Evolutionary conservation across 2,888 invertebrate genomes (phyloP).

Genomic region (Glaucopsyche alexis): DNA sequence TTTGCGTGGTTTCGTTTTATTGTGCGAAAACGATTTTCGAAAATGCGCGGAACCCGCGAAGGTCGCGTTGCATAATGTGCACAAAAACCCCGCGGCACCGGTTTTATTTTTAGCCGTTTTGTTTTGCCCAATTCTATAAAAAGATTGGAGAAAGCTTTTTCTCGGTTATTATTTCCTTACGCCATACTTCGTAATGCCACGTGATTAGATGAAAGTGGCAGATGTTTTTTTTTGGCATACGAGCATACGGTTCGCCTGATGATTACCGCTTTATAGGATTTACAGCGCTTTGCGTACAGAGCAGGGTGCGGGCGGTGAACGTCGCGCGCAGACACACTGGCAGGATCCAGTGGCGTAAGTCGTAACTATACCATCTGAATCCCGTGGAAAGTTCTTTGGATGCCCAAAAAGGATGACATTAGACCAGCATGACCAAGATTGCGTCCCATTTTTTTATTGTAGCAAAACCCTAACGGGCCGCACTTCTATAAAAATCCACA

Average conservation of each 20-base stretch:
- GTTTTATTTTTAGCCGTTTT: conserved; percentile 8
- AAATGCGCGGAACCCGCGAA: neutral
- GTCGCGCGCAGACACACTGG: too few species aligned
- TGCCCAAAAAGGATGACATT: too few species aligned
- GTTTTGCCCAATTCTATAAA: conserved; percentile 4
- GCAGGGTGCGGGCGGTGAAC: too few species aligned
- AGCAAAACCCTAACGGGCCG: too few species aligned
- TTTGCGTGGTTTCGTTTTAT: neutral
- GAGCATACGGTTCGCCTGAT: neutral
- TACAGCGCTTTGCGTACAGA: too few species aligned
- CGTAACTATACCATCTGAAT: too few species aligned
- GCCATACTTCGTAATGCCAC: neutral
- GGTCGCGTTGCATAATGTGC: neutral
- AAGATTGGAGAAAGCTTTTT: conserved; percentile 2
- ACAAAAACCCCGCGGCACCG: neutral
- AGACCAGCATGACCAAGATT: too few species aligned
- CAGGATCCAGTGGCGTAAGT: too few species aligned
- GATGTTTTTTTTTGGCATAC: neutral
- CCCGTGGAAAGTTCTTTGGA: too few species aligned
- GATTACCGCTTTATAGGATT: too few species aligned
- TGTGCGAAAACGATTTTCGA: neutral
- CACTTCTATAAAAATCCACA: too few species aligned
- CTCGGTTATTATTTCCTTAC: neutral
- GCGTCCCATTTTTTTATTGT: too few species aligned
- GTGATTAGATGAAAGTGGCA: conserved; percentile 7